phyloP scores from a whole-genome alignment of 2,888 invertebrate genomes.

The Amiota mariae region DNA sequence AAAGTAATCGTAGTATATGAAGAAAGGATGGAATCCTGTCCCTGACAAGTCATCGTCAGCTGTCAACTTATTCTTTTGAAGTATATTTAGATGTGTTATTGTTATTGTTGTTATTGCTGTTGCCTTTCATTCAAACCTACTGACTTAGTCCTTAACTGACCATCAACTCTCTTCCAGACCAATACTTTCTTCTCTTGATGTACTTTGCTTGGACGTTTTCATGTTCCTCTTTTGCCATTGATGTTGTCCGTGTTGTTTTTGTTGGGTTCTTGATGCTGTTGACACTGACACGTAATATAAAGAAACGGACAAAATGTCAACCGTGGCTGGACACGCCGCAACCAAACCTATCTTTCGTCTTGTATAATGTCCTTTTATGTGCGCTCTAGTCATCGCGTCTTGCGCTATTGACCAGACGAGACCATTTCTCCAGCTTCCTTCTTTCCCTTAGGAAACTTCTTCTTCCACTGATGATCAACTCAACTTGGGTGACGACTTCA shows the following conservation, averaged over 20 bases:
- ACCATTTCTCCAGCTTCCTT: too few relatives aligned
- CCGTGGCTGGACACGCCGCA: slow-evolving; percentile 48
- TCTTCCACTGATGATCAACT: not conserved
- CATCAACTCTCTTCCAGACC: not conserved
- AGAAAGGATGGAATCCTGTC: slow-evolving; percentile 70
- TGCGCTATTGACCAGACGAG: not conserved
- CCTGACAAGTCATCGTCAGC: slow-evolving; percentile 71
- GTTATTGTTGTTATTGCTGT: slow-evolving; percentile 45
- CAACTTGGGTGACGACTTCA: not conserved
- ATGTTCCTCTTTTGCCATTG: slow-evolving; percentile 46
- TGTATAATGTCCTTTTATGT: too few relatives aligned
- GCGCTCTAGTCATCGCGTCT: not conserved
- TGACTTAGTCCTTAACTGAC: not conserved
- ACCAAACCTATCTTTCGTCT: too few relatives aligned
- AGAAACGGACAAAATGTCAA: slow-evolving; percentile 62
- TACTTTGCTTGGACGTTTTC: slow-evolving; percentile 33
- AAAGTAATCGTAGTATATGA: slow-evolving; percentile 45
- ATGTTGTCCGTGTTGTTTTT: slow-evolving; percentile 39
- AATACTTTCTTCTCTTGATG: not conserved
- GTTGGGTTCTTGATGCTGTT: slow-evolving; percentile 54
- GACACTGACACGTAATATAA: slow-evolving; percentile 64
- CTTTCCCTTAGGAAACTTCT: not conserved
- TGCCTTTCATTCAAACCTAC: slow-evolving; percentile 13
- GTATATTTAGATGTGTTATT: slow-evolving; percentile 65
- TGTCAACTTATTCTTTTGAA: slow-evolving; percentile 72